These are phyloP conservation scores for Cephus pulcher DNA, from an alignment of 2,888 invertebrate genomes.

Conservation along the genomic window DNA sequence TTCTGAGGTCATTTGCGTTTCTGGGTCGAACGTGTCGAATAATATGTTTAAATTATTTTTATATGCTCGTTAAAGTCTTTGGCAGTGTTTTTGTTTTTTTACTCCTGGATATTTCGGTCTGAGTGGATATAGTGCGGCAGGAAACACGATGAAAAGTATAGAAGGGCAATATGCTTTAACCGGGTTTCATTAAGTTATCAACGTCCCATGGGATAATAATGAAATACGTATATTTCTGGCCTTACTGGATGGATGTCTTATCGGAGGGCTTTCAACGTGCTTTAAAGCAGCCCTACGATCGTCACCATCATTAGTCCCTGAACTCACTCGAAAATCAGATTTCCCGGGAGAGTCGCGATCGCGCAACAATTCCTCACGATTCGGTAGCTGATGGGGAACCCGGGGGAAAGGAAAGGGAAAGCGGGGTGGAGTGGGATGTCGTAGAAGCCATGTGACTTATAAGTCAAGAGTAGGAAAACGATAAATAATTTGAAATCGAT, in stretches of 20 bases:
- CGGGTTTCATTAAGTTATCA: background rate
- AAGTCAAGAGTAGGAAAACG: background rate
- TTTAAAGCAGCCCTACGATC: background rate
- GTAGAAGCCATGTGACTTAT: background rate
- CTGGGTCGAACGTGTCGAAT: slow-evolving; percentile 6
- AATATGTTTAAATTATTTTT: slow-evolving; percentile 6
- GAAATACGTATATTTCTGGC: background rate
- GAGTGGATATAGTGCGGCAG: background rate
- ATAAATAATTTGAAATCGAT: background rate
- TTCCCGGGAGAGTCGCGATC: background rate
- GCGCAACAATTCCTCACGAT: background rate
- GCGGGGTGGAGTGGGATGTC: background rate
- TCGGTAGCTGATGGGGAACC: background rate
- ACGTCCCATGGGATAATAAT: background rate
- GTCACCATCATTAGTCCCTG: background rate
- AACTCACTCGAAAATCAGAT: background rate
- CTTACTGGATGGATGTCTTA: background rate
- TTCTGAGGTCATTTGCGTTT: background rate
- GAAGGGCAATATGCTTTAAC: background rate
- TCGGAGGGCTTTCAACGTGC: background rate
- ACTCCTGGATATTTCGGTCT: background rate
- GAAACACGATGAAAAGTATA: background rate
- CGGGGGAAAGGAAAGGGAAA: background rate
- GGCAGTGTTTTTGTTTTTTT: background rate
- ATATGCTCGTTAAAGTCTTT: background rate